Percentiles rank a stretch among this genome's conserved stretches.
phyloP scores from a whole-genome alignment of 2,113 vertebrate species.

The Ameiurus melas region DNA sequence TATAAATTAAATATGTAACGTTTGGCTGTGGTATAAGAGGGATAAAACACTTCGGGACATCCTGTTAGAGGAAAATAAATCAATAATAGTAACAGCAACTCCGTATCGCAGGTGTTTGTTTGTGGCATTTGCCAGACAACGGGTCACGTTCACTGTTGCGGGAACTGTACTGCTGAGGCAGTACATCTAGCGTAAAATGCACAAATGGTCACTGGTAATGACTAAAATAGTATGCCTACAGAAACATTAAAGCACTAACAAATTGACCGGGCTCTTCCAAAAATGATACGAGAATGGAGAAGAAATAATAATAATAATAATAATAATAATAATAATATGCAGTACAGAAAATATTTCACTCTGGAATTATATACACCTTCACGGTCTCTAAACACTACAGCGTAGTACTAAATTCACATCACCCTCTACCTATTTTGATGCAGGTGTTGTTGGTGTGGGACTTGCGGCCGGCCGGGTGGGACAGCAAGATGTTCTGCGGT shows the following conservation, averaged over 20 bases:
- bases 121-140: no score
- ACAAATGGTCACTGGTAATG: not conserved
- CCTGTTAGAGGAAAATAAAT: no score
- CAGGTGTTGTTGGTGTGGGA: constrained; percentile 92
- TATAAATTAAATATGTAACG: no score
- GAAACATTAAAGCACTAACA: not conserved
- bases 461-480: constrained; percentile 83
- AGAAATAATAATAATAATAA: no score
- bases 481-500: constrained; percentile 96
- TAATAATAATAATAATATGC: not conserved
- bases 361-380: not conserved
- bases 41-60: no score
- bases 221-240: not conserved
- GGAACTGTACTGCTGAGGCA: no score
- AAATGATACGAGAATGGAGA: not conserved
- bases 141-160: no score
- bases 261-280: not conserved
- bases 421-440: constrained; percentile 92
- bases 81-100: no score
- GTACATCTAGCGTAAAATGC: no score
- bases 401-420: not conserved
- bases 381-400: not conserved
- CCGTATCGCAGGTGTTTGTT: no score
- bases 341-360: not conserved
- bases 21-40: no score